These are phyloP conservation scores for Panulirus ornatus DNA, from an alignment of 1,140 invertebrate genomes.

Conservation along the genomic window DNA sequence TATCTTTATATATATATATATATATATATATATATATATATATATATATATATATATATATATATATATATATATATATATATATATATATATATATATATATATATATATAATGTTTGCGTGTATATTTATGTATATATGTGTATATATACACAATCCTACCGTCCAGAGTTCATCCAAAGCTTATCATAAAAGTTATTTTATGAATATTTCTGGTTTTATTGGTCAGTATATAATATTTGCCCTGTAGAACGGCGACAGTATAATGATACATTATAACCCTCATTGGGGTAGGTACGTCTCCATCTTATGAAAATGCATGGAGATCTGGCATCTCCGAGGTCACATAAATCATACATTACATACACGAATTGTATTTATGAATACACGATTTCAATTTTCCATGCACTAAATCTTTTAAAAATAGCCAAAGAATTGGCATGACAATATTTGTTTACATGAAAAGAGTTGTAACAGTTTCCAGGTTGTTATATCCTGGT, in stretches of 20 bases:
- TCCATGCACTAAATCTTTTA: neutral
- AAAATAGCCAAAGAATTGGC: neutral
- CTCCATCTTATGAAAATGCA: no score
- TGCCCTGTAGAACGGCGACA: constrained; percentile 1
- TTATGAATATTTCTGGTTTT: neutral
- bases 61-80: constrained; percentile 22
- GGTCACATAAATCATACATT: neutral
- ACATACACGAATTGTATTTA: neutral
- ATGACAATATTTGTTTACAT: constrained; percentile 3
- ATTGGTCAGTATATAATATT: constrained; percentile 2
- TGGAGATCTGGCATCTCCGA: no score
- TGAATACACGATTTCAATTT: neutral
- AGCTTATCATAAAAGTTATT: constrained; percentile 24
- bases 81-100: no score
- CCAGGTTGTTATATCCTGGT: neutral
- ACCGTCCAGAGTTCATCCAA: neutral
- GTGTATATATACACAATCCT: neutral
- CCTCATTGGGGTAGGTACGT: no score
- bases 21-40: constrained; percentile 54
- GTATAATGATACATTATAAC: neutral
- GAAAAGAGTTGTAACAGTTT: constrained; percentile 18
- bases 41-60: constrained; percentile 45
- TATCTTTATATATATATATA: constrained; percentile 38
- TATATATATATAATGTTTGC: no score
- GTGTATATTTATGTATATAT: neutral